Base-by-base conservation (phyloP, 2,113 vertebrate genomes). In the Tychaedon coryphoeus region DNA sequence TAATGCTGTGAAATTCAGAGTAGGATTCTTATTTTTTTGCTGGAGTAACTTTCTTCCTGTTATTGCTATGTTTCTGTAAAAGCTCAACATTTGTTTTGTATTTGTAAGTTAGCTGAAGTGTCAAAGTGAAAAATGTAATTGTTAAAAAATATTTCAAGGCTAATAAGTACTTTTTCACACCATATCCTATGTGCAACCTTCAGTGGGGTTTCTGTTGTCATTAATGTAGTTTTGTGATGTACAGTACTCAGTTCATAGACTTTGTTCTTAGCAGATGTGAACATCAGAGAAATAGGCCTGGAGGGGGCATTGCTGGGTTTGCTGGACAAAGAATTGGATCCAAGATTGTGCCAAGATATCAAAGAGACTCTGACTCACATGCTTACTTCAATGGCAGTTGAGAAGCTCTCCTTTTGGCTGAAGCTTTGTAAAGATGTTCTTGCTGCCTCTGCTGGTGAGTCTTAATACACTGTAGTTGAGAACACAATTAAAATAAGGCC, bases 351-450 rank as follows among this genome's bases (percentile, higher is more conserved):
- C 95, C 97, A 72, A 83, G 99, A 99, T 97, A 98, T 99, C 95
- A 98, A 95, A 97, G 99, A 99, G 90, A 99, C 98, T 29, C 97
- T 99, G 84, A 98, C 97, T 85, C 98, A 99, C 90, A 99, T 99
- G 98, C 98, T 99, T 85, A 97, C 97, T 29, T 98, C 98, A 51
- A 98, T 98, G 94, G 98, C 98, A 25, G 97, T 98, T 33, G 97
- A 97, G 60, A 98, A 98, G n/a, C 98, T 99, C 86, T 98, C 98
- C 25, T 98, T 98, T 93, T 99, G 99, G 99, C 96, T 99, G 54
- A 99, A 99, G 64, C 98, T 99, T 86, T 99, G 99, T 98, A 99
- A 99, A 95, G 99, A 99, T 81, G 98, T 99, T 75, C 98, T 99
- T 92, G 98, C 99, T 71, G 98, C 99, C 9, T 99, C 98, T 61